Conservation (phyloP, 2,888 invertebrate species). For the Drosophila atripex region DNA sequence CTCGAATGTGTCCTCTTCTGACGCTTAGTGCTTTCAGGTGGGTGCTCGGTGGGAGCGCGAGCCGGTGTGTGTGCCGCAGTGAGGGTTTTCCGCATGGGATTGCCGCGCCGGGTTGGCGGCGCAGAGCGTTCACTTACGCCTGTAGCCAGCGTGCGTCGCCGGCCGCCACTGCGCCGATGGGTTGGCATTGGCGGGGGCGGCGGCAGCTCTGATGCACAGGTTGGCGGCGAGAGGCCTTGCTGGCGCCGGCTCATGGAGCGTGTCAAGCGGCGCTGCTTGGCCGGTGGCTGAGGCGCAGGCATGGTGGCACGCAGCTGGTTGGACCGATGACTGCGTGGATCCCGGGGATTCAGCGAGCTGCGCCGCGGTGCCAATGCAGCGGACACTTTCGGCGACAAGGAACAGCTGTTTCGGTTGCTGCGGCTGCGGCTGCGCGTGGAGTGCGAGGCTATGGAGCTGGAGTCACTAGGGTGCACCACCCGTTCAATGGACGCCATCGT, state of each 20-base stretch:
- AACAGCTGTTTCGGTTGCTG: conserved; percentile 4
- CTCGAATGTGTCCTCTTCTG: conserved; percentile 11
- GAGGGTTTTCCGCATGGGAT: conserved; percentile 25
- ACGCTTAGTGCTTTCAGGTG: background rate
- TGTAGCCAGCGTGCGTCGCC: conserved; percentile 15
- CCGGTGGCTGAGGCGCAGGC: conserved; percentile 41
- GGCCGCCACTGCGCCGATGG: background rate
- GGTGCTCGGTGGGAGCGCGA: background rate
- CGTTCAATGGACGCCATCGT: conserved; percentile 54
- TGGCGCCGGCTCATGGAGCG: conserved; percentile 42
- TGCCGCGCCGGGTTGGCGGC: background rate
- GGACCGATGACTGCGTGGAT: conserved; percentile 45
- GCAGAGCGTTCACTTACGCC: background rate
- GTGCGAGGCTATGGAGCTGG: conserved; percentile 8
- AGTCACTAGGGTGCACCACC: conserved; percentile 41
- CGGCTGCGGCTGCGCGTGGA: conserved; percentile 1
- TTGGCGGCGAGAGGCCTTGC: background rate
- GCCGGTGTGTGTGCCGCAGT: conserved; percentile 5
- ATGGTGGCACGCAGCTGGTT: conserved; percentile 56
- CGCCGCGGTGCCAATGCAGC: conserved; percentile 3
- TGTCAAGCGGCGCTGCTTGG: conserved; percentile 52
- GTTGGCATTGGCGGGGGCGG: background rate
- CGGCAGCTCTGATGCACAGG: background rate
- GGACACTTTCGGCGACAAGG: conserved; percentile 4
- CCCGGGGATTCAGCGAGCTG: conserved; percentile 18